Conservation (phyloP, 1,140 invertebrate genomes). For the Dreissena polymorpha region DNA sequence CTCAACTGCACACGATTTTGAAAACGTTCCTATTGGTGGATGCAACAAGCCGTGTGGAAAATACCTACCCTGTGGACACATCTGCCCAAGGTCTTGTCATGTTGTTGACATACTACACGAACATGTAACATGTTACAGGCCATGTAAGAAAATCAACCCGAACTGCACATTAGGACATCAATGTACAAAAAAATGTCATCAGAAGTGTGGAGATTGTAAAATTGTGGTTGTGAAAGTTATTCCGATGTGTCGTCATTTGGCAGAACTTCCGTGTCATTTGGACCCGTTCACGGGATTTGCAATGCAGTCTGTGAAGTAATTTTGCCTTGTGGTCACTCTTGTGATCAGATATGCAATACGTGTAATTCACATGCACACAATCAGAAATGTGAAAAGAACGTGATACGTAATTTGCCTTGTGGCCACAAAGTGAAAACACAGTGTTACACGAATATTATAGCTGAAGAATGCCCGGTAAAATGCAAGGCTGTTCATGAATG, state of each 20-base stretch:
- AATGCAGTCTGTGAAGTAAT: constrained; percentile 34
- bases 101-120: constrained; percentile 60
- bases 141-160: constrained; percentile 60
- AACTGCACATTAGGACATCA: constrained; percentile 57
- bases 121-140: constrained; percentile 59
- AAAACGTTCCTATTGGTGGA: constrained; percentile 74
- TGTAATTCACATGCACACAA: constrained; percentile 77
- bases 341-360: constrained; percentile 83
- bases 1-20: constrained; percentile 67
- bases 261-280: constrained; percentile 46
- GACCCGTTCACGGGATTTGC: constrained; percentile 39
- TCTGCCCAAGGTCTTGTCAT: constrained; percentile 69
- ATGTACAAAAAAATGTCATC: constrained; percentile 60
- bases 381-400: neutral
- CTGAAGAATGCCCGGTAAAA: constrained; percentile 12
- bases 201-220: constrained; percentile 63
- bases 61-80: constrained; percentile 71
- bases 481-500: constrained; percentile 34
- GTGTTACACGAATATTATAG: constrained; percentile 57
- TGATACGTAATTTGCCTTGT: constrained; percentile 58
- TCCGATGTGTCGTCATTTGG: constrained; percentile 46
- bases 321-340: constrained; percentile 82
- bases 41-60: constrained; percentile 70
- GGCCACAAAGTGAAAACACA: constrained; percentile 62
- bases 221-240: constrained; percentile 20